Evolutionary conservation across 1,140 invertebrate species (phyloP).

Genomic region (Drosophila takahashii): DNA sequence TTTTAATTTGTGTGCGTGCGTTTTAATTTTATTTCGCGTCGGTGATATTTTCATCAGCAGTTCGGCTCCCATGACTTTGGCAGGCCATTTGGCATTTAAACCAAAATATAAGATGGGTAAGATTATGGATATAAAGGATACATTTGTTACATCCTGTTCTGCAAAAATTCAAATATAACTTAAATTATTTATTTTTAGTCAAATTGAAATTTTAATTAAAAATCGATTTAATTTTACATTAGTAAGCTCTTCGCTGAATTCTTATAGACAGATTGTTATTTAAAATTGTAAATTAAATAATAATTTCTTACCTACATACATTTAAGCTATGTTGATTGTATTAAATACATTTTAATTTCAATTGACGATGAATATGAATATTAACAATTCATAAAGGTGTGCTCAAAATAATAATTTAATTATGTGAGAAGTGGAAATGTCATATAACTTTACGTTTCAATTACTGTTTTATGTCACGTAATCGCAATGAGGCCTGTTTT

Average conservation of each 20-base stretch:
- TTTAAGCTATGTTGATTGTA: no score
- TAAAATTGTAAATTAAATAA: no score
- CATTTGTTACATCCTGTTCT: not conserved
- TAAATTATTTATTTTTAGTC: no score
- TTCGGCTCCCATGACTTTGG: constrained; percentile 6
- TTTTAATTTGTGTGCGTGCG: constrained; percentile 75
- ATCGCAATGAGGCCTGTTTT: not conserved
- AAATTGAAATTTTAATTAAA: no score
- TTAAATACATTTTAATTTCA: not conserved
- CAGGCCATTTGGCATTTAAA: not conserved
- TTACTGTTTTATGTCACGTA: constrained; percentile 26
- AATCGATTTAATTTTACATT: no score
- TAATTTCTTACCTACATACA: no score
- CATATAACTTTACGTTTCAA: constrained; percentile 1
- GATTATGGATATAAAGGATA: not conserved
- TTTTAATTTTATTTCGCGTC: constrained; percentile 70
- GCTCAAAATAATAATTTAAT: not conserved
- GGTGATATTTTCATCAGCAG: constrained; percentile 29
- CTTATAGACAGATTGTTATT: no score
- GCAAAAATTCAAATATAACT: no score
- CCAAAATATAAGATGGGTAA: not conserved
- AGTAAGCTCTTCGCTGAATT: no score
- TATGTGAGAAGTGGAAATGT: not conserved
- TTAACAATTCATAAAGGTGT: not conserved
- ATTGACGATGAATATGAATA: not conserved